Evolutionary conservation across 2,888 invertebrate species (phyloP), one percentile per base, ranked within the genome.

Genomic region (Dryocosmus kuriphilus): DNA sequence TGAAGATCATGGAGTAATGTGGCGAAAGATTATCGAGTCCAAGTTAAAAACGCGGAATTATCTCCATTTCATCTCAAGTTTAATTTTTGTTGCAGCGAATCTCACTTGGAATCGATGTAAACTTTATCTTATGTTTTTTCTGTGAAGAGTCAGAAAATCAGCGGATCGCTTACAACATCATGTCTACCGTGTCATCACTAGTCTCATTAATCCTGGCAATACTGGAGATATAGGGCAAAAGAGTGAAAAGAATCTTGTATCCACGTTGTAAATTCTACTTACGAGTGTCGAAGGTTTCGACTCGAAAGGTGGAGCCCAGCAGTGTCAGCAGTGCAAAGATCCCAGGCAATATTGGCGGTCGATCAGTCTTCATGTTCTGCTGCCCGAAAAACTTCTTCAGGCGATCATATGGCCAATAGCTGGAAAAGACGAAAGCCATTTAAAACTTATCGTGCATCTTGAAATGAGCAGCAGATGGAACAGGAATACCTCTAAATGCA

Each of bases 361-460:
- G 88, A 88, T 89, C 88, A 85, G 87, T 89, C 89, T 90, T 89
- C 90, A 90, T 90, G 86, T 88, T 89, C 87, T 83, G 27, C 46
- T 46, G 83, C 85, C 83, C 81, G 82, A 85, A 84, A 80, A 85
- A 84, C 85, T 85, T 85, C 88, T 87, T 89, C 87, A 88, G 87
- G 86, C 87, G 87, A 87, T 84, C 88, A 86, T 84, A 84, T 82
- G 86, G 85, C 84, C 82, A 85, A 82, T 80, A 77, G 79, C 85
- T 86, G 85, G 41, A 86, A 85, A 62, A 79, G 76, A 77, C 65
- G 76, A 67, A 51, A 71, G 14, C 46, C 51, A 51, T 71, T 71
- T 71, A n/a, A 51, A 71, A 55, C 51, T 71, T 51, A 32, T 71
- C 30, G 71, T 22, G 30, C 51, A 71, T 71, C 71, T 71, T n/a